Conservation (phyloP, 2,888 invertebrate species). For the Agrochola lychnidis region DNA sequence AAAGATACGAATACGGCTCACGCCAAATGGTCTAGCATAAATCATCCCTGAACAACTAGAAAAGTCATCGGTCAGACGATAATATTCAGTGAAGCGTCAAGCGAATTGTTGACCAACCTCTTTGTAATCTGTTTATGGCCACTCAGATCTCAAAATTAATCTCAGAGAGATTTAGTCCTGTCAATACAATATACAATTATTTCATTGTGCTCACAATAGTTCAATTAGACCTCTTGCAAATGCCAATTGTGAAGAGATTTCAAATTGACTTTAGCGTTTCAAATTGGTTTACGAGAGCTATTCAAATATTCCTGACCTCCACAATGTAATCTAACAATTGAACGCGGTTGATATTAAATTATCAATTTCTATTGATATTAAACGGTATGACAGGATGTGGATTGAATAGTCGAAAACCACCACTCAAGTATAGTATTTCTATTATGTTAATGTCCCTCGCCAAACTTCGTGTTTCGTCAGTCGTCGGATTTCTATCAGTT, state of each 20-base stretch:
- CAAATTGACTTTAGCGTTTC: slow-evolving; percentile 19
- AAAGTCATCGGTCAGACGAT: too few relatives aligned
- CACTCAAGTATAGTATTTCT: neutral
- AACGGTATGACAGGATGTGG: neutral
- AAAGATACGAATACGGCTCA: neutral
- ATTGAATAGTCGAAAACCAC: neutral
- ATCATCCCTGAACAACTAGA: neutral
- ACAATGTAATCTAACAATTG: slow-evolving; percentile 13
- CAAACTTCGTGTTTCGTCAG: too few relatives aligned
- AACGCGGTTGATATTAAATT: slow-evolving; percentile 14
- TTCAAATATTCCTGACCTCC: slow-evolving; percentile 40
- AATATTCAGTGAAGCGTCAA: neutral
- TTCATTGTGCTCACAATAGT: slow-evolving; percentile 15
- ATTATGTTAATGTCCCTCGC: too few relatives aligned
- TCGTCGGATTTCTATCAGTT: too few relatives aligned
- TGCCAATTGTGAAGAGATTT: slow-evolving; percentile 23
- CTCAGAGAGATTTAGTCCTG: neutral
- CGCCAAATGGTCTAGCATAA: neutral
- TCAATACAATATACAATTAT: slow-evolving; percentile 26
- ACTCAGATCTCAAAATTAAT: slow-evolving; percentile 1
- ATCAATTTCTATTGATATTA: slow-evolving; percentile 14
- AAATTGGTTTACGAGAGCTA: slow-evolving; percentile 31
- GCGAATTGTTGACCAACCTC: neutral
- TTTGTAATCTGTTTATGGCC: neutral
- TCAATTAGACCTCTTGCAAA: slow-evolving; percentile 25